Evolutionary conservation across 2,797 vertebrate genomes (phyloP).

Genomic region (Bryconaethiops microstoma): DNA sequence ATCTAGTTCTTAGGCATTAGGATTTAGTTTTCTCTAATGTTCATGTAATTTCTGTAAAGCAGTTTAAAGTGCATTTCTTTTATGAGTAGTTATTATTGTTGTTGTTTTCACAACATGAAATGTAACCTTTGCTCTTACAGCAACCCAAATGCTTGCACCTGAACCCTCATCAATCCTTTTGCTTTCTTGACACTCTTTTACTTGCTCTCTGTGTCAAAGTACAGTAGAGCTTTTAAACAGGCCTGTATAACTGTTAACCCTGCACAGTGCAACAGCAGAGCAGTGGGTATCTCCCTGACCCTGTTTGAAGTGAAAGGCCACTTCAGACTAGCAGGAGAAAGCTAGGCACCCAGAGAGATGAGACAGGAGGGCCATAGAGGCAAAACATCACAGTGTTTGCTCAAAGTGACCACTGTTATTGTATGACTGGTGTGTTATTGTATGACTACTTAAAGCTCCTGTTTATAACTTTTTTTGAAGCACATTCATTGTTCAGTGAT

Average conservation of each 20-base stretch:
- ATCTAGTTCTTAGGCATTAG: too few relatives aligned
- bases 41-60: too few relatives aligned
- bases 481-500: too few relatives aligned
- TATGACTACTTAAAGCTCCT: not conserved
- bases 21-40: too few relatives aligned
- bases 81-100: too few relatives aligned
- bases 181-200: too few relatives aligned
- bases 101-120: not conserved
- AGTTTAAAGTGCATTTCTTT: too few relatives aligned
- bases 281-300: conserved; percentile 2
- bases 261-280: not conserved
- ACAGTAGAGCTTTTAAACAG: not conserved
- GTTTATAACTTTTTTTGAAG: not conserved
- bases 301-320: conserved; percentile 36
- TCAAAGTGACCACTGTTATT: not conserved
- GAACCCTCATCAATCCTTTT: not conserved
- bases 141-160: not conserved
- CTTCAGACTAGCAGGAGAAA: conserved; percentile 3
- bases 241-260: not conserved
- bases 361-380: not conserved
- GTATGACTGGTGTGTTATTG: not conserved
- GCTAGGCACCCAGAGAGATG: conserved; percentile 2
- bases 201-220: not conserved
- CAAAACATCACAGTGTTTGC: not conserved
- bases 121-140: not conserved